phyloP scores from a whole-genome alignment of 2,888 invertebrate genomes.

The Isotomurus palustris region DNA sequence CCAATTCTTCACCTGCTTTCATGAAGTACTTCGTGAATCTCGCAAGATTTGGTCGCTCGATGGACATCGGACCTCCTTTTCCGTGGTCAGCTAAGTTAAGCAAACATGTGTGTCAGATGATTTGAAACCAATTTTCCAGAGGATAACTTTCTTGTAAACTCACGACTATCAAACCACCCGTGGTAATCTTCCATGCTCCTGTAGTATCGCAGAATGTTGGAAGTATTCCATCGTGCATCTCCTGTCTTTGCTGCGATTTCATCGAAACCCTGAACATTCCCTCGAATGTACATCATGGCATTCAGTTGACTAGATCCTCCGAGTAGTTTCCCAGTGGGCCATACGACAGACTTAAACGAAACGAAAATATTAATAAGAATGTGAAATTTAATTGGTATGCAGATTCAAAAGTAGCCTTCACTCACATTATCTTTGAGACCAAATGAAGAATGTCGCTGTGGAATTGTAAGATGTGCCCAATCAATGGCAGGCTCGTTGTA shows the following conservation, averaged over 20 bases:
- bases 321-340: constrained; percentile 17
- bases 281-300: constrained; percentile 34
- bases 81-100: constrained; percentile 20
- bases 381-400: neutral
- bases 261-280: constrained; percentile 39
- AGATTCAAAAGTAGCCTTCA: neutral
- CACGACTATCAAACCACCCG: constrained; percentile 33
- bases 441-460: constrained; percentile 26
- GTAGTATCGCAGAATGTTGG: constrained; percentile 29
- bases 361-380: neutral
- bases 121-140: neutral
- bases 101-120: neutral
- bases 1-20: constrained; percentile 34
- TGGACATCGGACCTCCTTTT: constrained; percentile 19
- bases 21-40: constrained; percentile 28
- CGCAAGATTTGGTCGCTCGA: constrained; percentile 24
- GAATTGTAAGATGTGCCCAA: constrained; percentile 25
- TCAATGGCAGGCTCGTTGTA: constrained; percentile 30
- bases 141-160: neutral
- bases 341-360: constrained; percentile 5
- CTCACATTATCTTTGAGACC: constrained; percentile 29
- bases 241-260: constrained; percentile 28
- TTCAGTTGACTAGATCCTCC: constrained; percentile 31
- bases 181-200: constrained; percentile 28
- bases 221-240: constrained; percentile 26